Evolutionary conservation across 2,888 invertebrate species (phyloP), one percentile per base, ranked within the genome.

Genomic region (Holacanthella duospinosa): DNA sequence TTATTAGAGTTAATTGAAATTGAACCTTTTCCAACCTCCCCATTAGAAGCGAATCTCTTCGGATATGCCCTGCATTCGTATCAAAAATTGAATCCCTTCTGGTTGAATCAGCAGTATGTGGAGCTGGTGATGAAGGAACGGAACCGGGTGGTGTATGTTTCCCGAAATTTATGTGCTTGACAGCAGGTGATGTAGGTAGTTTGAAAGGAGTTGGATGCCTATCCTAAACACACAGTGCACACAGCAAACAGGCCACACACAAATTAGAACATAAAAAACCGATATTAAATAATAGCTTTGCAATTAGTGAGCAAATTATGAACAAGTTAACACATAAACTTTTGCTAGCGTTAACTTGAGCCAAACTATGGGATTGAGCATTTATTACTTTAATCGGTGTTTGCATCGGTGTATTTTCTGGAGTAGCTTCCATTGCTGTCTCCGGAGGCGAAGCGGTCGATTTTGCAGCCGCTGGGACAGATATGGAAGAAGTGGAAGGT

Each of bases 351-450:
- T 24, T n/a, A 48, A n/a, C 19, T n/a, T n/a, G n/a, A n/a, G n/a
- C n/a, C n/a, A n/a, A n/a, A n/a, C n/a, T n/a, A n/a, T n/a, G n/a
- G n/a, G n/a, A 36, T 9, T 36, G 36, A 36, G 44, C 43, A 60
- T n/a, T n/a, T 6, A 26, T 56, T 60, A 73, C 72, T 74, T 71
- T 65, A 53, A 69, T 65, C 36, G 70, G 70, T 24, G 71, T 71
- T 43, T 65, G 63, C 26, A 89, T 82, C 1, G 91, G 90, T 44
- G 90, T 91, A 56, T 89, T 90, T 80, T 91, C 90, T 1, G 91
- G 91, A 4, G 90, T 91, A 2, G 90, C 90, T 79, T 91, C 91
- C 63, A 91, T 86, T 29, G 89, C 91, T 55, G 89, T 88, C 79
- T 90, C 91, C 3, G 89, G 89, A 29, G 89, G 89, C 21, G 87